A percentile compares a stretch with the other conserved stretches of the same genome.
Evolutionary conservation across 2,113 vertebrate genomes (phyloP).

Genomic region (Ranitomeya imitator): DNA sequence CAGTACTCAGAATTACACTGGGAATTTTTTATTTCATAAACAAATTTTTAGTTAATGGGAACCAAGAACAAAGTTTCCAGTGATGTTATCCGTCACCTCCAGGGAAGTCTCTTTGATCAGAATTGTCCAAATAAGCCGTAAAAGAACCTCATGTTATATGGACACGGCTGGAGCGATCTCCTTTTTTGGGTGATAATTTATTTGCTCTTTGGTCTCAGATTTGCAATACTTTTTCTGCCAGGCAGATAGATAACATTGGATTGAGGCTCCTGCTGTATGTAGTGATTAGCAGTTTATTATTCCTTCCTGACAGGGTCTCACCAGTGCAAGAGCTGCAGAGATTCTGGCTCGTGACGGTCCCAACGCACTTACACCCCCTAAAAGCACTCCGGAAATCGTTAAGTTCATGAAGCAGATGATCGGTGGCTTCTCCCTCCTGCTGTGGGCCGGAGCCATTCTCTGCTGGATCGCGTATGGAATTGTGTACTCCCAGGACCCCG

Average conservation of each 20-base stretch:
- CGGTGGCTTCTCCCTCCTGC: conserved; percentile 78
- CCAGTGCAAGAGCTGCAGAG: conserved; percentile 71
- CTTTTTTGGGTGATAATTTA: too few species aligned
- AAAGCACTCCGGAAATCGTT: conserved; percentile 73
- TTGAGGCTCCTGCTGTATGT: background rate
- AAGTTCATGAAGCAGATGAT: conserved; percentile 81
- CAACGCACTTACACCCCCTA: conserved; percentile 76
- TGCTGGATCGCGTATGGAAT: conserved; percentile 79
- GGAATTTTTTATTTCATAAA: background rate
- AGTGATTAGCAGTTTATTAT: background rate
- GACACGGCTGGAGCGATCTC: background rate
- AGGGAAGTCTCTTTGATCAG: background rate
- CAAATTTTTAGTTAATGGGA: background rate
- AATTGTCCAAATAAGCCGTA: background rate
- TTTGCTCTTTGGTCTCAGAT: background rate
- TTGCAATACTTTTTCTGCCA: background rate
- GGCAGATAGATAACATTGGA: background rate
- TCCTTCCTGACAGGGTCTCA: conserved; percentile 70
- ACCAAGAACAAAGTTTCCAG: background rate
- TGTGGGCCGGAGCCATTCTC: conserved; percentile 76
- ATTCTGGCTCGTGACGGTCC: conserved; percentile 73
- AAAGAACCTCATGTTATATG: background rate
- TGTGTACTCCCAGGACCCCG: conserved; percentile 61
- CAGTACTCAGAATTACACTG: conserved; percentile 2
- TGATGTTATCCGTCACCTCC: conserved; percentile 27